Base-by-base conservation (phyloP, 1,140 invertebrate genomes). In the Linepithema humile region DNA sequence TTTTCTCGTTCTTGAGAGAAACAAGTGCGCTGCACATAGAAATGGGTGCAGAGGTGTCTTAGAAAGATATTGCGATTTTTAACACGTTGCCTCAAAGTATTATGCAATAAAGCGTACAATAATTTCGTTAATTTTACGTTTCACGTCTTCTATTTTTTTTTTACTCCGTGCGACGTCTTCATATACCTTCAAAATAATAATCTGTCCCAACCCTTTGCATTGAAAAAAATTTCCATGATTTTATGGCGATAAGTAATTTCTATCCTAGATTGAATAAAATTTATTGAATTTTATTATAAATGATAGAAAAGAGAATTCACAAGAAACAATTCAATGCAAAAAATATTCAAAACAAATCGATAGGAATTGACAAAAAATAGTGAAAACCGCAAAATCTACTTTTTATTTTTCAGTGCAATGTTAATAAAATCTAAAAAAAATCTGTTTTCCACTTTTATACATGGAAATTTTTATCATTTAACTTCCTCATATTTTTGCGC, bases 91-190 rank as follows among this genome's bases (percentile, higher is more conserved):
- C 55, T 73, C 80, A 32, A 78, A 83, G 80, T 83, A 78, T 80
- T 80, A 80, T 55, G 23, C 65, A 80, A 80, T 80, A 80, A 80
- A 80, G 38, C 38, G 64, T 80, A 80, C 75, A 55, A 80, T 2
- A 15, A 20, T 50, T 65, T 69, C 50, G 75, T 80, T 80, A 53
- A 80, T 77, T 65, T 77, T 77, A 48, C 40, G 29, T 40, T 5
- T 55, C 15, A 78, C 48, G 32, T 78, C n/a, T 80, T 32, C 10
- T 74, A 40, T 64, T 23, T 5, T 70, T 70, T 35, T 32, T 55
- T 64, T 53, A 38, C 40, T 29, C 17, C 12, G 6, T 17, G 62
- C 23, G 10, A 26, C 10, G 15, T 48, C 12, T 26, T 26, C 57
- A 62, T 12, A 38, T 43, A 45, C 1, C 48, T 55, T n/a, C 12